Conservation (phyloP, 1,140 invertebrate genomes). For the Periplaneta americana region DNA sequence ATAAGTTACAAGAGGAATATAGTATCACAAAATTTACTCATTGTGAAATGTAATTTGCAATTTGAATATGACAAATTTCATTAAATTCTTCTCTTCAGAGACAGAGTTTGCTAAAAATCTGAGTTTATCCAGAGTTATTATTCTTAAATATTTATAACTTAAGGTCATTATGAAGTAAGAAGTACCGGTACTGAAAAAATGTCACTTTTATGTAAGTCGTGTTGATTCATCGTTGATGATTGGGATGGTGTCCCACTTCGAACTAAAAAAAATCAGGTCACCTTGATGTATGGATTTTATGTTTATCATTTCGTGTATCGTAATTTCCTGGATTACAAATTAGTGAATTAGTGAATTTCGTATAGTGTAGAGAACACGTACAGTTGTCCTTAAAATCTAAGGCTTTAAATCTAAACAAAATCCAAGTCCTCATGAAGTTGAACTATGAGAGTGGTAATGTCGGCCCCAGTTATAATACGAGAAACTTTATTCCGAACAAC, state of each 20-base stretch:
- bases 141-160: not conserved
- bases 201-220: not conserved
- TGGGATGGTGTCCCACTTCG: not conserved
- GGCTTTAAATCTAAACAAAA: too few species aligned
- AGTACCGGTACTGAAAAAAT: not conserved
- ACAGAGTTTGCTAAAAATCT: not conserved
- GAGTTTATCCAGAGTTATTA: not conserved
- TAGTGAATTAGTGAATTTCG: too few species aligned
- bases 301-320: too few species aligned
- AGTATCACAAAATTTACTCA: conserved; percentile 3
- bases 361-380: too few species aligned
- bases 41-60: not conserved
- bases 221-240: not conserved
- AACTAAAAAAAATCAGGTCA: not conserved
- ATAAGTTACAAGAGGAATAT: conserved; percentile 5
- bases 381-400: too few species aligned
- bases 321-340: too few species aligned
- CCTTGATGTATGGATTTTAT: too few species aligned
- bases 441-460: too few species aligned
- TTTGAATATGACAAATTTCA: not conserved
- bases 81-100: not conserved
- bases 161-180: not conserved
- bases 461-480: too few species aligned
- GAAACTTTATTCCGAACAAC: too few species aligned
- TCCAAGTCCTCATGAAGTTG: too few species aligned